Percentiles rank a stretch among this genome's conserved stretches.
phyloP scores from a whole-genome alignment of 2,888 invertebrate genomes.

The Drosophila villosipedis region DNA sequence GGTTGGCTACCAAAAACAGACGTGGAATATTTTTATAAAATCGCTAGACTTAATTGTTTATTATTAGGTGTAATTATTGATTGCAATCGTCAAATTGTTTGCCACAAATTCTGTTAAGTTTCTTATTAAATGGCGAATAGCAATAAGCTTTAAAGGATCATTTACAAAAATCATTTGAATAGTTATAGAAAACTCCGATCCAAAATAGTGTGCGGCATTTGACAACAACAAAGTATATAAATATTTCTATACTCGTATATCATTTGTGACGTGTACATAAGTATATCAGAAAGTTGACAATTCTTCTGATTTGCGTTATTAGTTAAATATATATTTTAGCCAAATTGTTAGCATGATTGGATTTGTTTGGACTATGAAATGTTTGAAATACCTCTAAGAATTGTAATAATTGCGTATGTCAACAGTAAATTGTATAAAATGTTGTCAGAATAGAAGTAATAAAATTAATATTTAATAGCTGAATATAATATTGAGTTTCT shows the following conservation, averaged over 20 bases:
- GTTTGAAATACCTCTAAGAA: conserved; percentile 27
- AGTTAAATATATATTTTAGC: conserved; percentile 17
- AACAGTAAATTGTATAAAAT: conserved; percentile 3
- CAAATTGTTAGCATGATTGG: conserved; percentile 32
- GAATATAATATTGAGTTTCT: conserved; percentile 3
- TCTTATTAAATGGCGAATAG: conserved; percentile 9
- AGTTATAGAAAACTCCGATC: conserved; percentile 46
- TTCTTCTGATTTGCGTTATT: conserved; percentile 6
- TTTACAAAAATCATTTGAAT: neutral
- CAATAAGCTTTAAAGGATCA: conserved; percentile 4
- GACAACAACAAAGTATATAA: neutral
- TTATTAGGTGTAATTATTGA: neutral
- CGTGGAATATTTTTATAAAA: conserved; percentile 53
- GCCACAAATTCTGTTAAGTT: conserved; percentile 25
- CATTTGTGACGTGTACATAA: conserved; percentile 32
- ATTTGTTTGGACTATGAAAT: conserved; percentile 13
- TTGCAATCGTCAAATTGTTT: conserved; percentile 15
- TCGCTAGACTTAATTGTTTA: conserved; percentile 15
- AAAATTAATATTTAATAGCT: conserved; percentile 8
- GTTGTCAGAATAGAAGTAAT: conserved; percentile 29
- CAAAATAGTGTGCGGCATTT: conserved; percentile 21
- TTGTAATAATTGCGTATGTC: conserved; percentile 27
- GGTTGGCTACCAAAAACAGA: conserved; percentile 33
- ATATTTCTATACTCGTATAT: neutral
- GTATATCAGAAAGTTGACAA: conserved; percentile 6